Conservation (phyloP, 2,888 invertebrate genomes). For the Tinea trinotella region DNA sequence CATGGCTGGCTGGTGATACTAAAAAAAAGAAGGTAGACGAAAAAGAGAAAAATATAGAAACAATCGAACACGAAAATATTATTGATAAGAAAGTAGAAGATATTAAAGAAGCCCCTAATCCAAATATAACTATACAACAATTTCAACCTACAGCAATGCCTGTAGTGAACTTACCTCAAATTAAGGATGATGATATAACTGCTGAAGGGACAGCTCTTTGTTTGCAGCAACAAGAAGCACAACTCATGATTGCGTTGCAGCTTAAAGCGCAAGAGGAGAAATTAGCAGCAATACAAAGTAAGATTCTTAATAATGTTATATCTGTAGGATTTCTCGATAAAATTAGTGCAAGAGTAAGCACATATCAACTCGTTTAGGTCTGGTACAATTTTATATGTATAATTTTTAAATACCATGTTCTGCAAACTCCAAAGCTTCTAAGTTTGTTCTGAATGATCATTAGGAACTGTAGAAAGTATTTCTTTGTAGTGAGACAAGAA, state of each 20-base stretch:
- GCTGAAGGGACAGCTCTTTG: slow-evolving; percentile 69
- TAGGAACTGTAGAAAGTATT: neutral
- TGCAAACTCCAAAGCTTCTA: neutral
- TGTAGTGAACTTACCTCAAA: slow-evolving; percentile 29
- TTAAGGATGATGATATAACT: slow-evolving; percentile 52
- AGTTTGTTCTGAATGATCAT: neutral
- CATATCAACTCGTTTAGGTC: neutral
- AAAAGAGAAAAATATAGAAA: slow-evolving; percentile 26
- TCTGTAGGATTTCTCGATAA: too few species aligned
- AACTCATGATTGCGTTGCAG: slow-evolving; percentile 73
- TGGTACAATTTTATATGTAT: neutral
- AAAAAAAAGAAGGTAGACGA: slow-evolving; percentile 42
- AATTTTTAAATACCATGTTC: neutral
- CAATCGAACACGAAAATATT: slow-evolving; percentile 22
- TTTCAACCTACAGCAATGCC: neutral
- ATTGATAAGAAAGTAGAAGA: neutral
- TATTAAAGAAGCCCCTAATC: neutral
- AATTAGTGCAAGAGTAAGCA: too few species aligned
- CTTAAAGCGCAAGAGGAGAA: slow-evolving; percentile 76
- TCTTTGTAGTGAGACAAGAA: slow-evolving; percentile 51
- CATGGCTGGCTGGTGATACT: slow-evolving; percentile 47
- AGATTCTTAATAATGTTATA: too few species aligned
- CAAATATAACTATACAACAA: neutral
- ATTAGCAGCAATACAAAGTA: slow-evolving; percentile 68
- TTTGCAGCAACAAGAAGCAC: slow-evolving; percentile 75